Conservation (phyloP, 2,888 invertebrate species). For the Metellina segmentata region DNA sequence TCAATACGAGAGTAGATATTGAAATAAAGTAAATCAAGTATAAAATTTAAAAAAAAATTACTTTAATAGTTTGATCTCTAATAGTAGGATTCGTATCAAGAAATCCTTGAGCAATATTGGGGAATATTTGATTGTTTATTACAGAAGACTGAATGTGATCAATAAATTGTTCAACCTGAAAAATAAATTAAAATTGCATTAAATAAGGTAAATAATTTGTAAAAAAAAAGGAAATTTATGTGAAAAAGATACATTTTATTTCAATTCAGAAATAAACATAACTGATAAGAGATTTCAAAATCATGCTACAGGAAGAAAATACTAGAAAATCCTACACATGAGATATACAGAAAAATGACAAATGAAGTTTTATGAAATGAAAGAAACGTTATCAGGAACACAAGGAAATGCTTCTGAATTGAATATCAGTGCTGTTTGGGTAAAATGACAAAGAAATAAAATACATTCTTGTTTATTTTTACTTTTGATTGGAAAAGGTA, state of each 20-base stretch:
- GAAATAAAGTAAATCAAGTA: not conserved
- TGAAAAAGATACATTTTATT: not conserved
- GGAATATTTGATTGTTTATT: slow-evolving; percentile 97
- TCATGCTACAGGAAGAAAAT: too few relatives aligned
- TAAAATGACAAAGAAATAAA: too few relatives aligned
- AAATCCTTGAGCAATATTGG: slow-evolving; percentile 95
- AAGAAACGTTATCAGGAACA: too few relatives aligned
- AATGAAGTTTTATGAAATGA: too few relatives aligned
- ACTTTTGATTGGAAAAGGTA: not conserved
- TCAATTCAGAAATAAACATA: too few relatives aligned
- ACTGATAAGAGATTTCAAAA: too few relatives aligned
- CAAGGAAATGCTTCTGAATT: too few relatives aligned
- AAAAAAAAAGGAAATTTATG: slow-evolving; percentile 8
- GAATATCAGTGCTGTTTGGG: too few relatives aligned
- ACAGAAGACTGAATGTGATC: slow-evolving; percentile 84
- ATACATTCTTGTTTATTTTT: not conserved
- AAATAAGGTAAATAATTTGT: not conserved
- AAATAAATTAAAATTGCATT: slow-evolving; percentile 7
- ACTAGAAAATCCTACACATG: too few relatives aligned
- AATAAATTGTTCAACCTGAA: slow-evolving; percentile 89
- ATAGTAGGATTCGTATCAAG: slow-evolving; percentile 98
- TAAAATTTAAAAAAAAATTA: slow-evolving; percentile 80
- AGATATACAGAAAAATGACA: too few relatives aligned
- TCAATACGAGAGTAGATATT: not conserved
- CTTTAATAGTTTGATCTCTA: slow-evolving; percentile 97